A percentile compares a stretch with the other conserved stretches of the same genome.
These are phyloP conservation scores for Cavia aperea DNA, from an alignment of 2,113 vertebrate species.

Conservation along the genomic window DNA sequence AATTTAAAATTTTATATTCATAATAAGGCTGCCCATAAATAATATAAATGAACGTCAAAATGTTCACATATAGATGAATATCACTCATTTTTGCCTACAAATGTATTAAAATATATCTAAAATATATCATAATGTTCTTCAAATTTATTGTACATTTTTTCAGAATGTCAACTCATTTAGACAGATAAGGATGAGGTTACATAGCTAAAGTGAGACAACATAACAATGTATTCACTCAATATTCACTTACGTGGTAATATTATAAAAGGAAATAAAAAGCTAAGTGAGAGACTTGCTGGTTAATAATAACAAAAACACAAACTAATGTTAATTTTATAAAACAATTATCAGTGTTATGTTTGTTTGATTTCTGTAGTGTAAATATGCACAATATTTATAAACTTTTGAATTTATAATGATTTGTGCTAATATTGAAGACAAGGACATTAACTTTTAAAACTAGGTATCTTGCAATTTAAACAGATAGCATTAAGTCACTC, in stretches of 20 bases:
- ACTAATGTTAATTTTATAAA: neutral
- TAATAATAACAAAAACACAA: neutral
- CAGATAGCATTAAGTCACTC: neutral
- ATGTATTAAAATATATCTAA: neutral
- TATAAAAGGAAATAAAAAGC: neutral
- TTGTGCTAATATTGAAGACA: neutral
- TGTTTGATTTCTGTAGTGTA: neutral
- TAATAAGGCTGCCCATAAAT: neutral
- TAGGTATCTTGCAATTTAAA: neutral
- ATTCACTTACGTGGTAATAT: neutral
- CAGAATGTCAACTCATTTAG: neutral
- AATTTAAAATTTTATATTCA: neutral
- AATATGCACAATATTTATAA: neutral
- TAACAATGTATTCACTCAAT: neutral
- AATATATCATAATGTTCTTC: neutral
- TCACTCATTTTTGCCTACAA: neutral
- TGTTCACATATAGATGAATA: conserved; percentile 1
- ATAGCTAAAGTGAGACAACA: neutral
- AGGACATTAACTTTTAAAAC: neutral
- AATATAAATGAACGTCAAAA: neutral
- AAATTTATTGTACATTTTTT: neutral
- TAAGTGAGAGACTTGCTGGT: neutral
- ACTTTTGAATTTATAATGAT: neutral
- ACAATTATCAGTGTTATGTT: neutral
- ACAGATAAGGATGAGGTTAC: neutral